A percentile compares a stretch with the other conserved stretches of the same genome.
phyloP scores from a whole-genome alignment of 1,140 invertebrate species.

The Tribolium madens region DNA sequence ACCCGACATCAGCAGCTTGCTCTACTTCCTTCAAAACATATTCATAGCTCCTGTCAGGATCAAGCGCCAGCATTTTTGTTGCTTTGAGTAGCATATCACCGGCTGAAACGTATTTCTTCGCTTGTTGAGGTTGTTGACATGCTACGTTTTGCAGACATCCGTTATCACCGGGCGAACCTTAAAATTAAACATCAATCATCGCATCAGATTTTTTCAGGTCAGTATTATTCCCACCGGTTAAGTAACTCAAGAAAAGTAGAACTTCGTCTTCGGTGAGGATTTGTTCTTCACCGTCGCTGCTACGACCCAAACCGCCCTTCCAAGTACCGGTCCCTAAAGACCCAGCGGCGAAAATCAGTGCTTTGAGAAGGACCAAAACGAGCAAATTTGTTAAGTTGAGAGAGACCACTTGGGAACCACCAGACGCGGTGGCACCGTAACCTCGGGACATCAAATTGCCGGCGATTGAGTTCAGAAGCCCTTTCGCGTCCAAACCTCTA shows the following conservation, averaged over 20 bases:
- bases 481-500: conserved; percentile 61
- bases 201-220: background rate
- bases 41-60: conserved; percentile 56
- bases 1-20: conserved; percentile 58
- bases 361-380: conserved; percentile 83
- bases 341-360: conserved; percentile 82
- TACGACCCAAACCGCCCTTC: conserved; percentile 71
- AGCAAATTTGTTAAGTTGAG: conserved; percentile 86
- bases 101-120: conserved; percentile 79
- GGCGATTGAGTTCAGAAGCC: conserved; percentile 59
- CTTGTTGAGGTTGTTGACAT: conserved; percentile 79
- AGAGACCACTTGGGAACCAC: conserved; percentile 77
- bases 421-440: conserved; percentile 52
- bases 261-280: conserved; percentile 61
- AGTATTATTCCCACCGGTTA: conserved; percentile 56
- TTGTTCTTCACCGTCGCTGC: conserved; percentile 66
- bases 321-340: conserved; percentile 77
- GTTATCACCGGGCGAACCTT: conserved; percentile 73
- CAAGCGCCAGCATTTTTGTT: conserved; percentile 71
- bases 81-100: conserved; percentile 80
- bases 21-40: conserved; percentile 59
- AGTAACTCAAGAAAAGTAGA: conserved; percentile 60
- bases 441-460: conserved; percentile 61
- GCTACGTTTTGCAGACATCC: conserved; percentile 82
- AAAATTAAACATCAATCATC: conserved; percentile 33